Evolutionary conservation across 2,888 invertebrate species (phyloP), one percentile per base, ranked within the genome.

Genomic region (Apantesis nais): DNA sequence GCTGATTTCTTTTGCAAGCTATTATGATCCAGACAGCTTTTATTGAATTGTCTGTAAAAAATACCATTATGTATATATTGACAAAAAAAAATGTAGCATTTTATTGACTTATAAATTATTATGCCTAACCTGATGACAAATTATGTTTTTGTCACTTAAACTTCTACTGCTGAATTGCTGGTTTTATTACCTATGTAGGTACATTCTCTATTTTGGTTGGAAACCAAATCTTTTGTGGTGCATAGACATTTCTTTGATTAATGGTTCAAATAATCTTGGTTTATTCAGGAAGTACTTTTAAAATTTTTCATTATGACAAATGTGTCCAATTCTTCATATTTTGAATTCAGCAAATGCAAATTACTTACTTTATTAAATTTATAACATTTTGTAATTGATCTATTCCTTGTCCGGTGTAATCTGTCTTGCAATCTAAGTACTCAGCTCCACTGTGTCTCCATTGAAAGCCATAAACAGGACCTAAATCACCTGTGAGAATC

Each of bases 391-490:
- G 93, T 41, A 99, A 92, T 90, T 99, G 99, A 91, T 99, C 99
- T 55, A 99, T 95, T n/a, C 99, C 99, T 93, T 96, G 91, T 71
- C 97, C 97, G 3, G 93, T 95, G 87, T 99, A 99, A 90, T 99
- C 97, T 31, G 97, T 96, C 78, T 97, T 95, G 95, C 98, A 97
- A 81, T 97, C 96, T 65, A 96, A 93, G 90, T 99, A 99, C 83
- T 97, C 94, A 0, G 99, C 99, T 29, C 99, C 99, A 93, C 97
- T 99, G 89, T 99, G 99, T 72, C 99, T 96, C 99, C 99, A 99
- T 89, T 99, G 99, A 87, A 99, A 99, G 0, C 99, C 99, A 94
- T 99, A 99, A 2, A 99, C 97, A 0, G 99, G 99, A 0, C 99
- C 99, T 62, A 99, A 95, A 92, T 99, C 99, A 71, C 99, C 97